A percentile compares a stretch with the other conserved stretches of the same genome.
These are phyloP conservation scores for Nannospalax galili DNA, from an alignment of 2,113 vertebrate genomes.

Conservation along the genomic window DNA sequence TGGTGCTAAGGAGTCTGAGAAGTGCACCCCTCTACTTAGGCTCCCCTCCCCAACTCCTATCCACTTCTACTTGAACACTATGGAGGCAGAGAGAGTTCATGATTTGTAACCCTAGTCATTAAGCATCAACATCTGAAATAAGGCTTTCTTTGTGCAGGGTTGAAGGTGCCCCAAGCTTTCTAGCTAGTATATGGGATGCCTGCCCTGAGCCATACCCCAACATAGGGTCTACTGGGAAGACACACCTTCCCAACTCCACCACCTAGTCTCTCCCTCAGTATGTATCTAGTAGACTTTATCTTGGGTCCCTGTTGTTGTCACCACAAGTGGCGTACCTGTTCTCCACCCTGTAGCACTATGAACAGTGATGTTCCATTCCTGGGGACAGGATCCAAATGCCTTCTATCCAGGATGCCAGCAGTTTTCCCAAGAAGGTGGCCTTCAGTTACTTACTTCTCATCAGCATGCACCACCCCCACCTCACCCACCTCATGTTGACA, in stretches of 20 bases:
- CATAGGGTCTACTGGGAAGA: too few species aligned
- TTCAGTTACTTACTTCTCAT: not conserved
- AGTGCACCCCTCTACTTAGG: rapidly evolving
- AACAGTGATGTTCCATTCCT: not conserved
- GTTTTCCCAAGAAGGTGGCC: not conserved
- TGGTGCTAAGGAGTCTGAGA: not conserved
- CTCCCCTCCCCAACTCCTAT: not conserved
- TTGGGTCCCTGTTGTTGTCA: rapidly evolving
- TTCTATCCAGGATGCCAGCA: not conserved
- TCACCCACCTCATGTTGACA: not conserved
- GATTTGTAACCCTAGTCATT: not conserved
- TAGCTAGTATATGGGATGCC: not conserved
- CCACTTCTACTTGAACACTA: not conserved
- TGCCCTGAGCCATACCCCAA: not conserved
- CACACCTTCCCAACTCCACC: not conserved
- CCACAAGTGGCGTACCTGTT: not conserved
- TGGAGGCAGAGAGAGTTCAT: not conserved
- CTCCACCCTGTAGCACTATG: rapidly evolving
- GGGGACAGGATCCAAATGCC: not conserved
- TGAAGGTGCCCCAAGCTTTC: not conserved
- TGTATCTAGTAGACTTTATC: too few species aligned
- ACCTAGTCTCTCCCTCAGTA: not conserved
- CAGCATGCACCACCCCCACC: not conserved
- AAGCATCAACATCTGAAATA: not conserved
- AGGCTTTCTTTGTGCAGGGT: not conserved